Evolutionary conservation across 2,797 vertebrate species (phyloP), one percentile per base, ranked within the genome.

Genomic region (Danio jaintianensis): DNA sequence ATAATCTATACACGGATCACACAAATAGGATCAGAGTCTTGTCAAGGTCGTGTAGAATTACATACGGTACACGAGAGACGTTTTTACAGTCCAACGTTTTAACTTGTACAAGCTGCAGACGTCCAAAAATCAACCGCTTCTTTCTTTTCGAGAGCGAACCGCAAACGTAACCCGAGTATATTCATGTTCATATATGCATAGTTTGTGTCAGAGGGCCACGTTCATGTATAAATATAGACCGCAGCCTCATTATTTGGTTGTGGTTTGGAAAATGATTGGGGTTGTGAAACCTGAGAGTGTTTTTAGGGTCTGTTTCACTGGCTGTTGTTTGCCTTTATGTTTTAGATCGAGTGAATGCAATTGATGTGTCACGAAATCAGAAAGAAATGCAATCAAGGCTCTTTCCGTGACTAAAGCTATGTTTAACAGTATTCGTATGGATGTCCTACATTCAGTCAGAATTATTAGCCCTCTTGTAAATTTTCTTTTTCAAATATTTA

Each of bases 181-280:
- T 53, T 50, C 50, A 29, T 12, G 18, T 66, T 66, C 52, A 67
- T 42, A 40, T 50, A 63, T 67, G 52, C 63, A 67, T 58, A 38
- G 75, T 47, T 67, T 45, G 56, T 55, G 20, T 66, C 61, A 43
- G n/a, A 76, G 48, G 18, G 58, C n/a, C n/a, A 6, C 47, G 10
- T 52, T 52, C 13, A 43, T 64, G 22, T 66, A 38, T 55, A 64
- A 76, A 64, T 64, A 76, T 64, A 76, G 48, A 76, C 22, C n/a
- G 50, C 13, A 12, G 18, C 48, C 36, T 38, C 29, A 43, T 72
- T 38, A 52, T 4, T 72, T 58, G 53, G 38, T 15, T 45, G 48
- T 56, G 61, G 74, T 76, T 76, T 55, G 18, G 48, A 20, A 16
- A 42, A 47, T 50, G 7, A 61, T 36, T 61, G 45, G 29, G 20